These are phyloP conservation scores for Mus spretus DNA, from an alignment of 2,797 vertebrate species.

Conservation along the genomic window DNA sequence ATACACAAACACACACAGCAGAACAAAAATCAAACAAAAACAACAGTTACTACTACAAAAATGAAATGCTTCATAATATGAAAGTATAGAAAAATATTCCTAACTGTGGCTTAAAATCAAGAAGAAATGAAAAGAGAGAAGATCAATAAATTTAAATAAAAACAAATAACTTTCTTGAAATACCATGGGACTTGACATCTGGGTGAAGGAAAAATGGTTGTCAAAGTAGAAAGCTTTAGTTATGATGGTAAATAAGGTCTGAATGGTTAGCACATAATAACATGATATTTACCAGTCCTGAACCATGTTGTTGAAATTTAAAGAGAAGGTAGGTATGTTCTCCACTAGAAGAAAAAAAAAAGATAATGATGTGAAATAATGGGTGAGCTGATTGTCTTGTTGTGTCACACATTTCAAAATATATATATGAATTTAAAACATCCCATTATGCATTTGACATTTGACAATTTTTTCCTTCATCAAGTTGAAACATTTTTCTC, in stretches of 20 bases:
- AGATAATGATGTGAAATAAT: neutral
- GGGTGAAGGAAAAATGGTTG: neutral
- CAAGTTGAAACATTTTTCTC: neutral
- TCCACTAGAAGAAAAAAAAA: neutral
- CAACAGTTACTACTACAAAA: neutral
- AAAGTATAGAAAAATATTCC: neutral
- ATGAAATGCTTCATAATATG: slow-evolving; percentile 24
- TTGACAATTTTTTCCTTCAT: slow-evolving; percentile 4
- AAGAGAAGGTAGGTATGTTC: neutral
- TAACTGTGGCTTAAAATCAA: slow-evolving; percentile 53
- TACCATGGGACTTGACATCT: neutral
- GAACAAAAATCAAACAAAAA: neutral
- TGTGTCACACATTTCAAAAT: neutral
- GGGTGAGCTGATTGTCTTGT: neutral
- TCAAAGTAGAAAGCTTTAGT: neutral
- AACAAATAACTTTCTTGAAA: slow-evolving; percentile 31
- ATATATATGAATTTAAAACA: neutral
- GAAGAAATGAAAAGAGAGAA: slow-evolving; percentile 42
- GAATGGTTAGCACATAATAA: neutral
- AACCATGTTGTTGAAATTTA: neutral
- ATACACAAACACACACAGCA: neutral
- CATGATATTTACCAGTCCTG: neutral
- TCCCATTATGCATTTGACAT: neutral
- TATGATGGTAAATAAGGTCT: neutral
- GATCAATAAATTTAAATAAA: slow-evolving; percentile 44